Evolutionary conservation across 1,140 invertebrate genomes (phyloP).

Genomic region (Calosoma granatense): DNA sequence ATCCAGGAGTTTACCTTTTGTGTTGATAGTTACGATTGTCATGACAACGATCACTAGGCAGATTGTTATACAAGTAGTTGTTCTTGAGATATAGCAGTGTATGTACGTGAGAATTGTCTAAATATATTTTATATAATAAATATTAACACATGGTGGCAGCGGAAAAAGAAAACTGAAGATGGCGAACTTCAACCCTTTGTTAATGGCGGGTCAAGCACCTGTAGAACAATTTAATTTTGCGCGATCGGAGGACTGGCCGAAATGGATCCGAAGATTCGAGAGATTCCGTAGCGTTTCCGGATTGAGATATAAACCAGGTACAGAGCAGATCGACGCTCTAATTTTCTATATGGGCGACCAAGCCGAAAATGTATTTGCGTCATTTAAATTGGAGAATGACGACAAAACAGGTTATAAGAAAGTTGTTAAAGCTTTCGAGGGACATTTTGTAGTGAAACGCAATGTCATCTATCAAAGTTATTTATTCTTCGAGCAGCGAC

Average conservation of each 20-base stretch:
- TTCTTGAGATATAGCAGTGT: no score
- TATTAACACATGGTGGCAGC: neutral
- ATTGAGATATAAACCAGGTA: neutral
- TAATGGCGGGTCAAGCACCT: neutral
- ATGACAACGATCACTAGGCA: no score
- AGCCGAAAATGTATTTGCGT: neutral
- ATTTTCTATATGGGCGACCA: neutral
- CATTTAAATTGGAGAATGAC: neutral
- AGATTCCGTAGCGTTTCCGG: neutral
- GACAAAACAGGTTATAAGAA: neutral
- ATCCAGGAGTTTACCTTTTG: no score
- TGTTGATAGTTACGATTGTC: no score
- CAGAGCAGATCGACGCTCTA: neutral
- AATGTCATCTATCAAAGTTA: neutral
- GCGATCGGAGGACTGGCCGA: neutral
- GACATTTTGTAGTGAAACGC: neutral
- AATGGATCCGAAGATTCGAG: neutral
- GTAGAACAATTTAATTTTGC: neutral
- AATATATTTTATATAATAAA: neutral
- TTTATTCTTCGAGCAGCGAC: neutral
- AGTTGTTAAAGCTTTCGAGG: neutral
- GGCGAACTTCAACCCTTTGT: neutral
- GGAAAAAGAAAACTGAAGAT: neutral
- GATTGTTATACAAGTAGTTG: no score
- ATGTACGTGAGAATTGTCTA: no score